Base-by-base conservation (phyloP, 2,797 vertebrate species). In the Sparidentex hasta region DNA sequence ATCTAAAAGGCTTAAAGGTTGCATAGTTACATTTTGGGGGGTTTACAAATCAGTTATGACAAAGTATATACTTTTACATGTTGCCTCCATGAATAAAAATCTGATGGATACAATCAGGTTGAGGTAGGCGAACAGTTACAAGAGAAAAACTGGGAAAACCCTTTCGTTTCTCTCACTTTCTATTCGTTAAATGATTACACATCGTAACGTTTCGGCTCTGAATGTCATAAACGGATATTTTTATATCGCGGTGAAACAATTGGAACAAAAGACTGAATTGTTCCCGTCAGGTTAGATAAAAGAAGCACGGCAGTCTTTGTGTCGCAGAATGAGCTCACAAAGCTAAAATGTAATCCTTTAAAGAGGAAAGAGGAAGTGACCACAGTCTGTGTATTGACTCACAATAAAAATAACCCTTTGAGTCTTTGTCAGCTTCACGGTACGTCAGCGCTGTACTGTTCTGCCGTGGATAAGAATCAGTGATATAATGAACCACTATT, bases 401-500 rank as follows among this genome's bases (percentile, higher is more conserved):
- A 81, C 23, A 58, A 71, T 76, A 78, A 85, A 92, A 90, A 87
- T 81, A 85, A 47, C 64, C 44, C 18, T 48, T 48, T 33, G 11
- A 57, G 51, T 81, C 75, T 86, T 83, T 84, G 81, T 87, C 87
- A 66, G 70, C 58, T 44, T 65, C 8, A 1, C 7, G 43, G 55
- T 55, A 68, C 61, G 75, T 81, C 63, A 83, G 70, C 2, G 48
- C 23, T 62, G 20, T 13, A 41, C 76, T 74, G 87, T 81, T 88
- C 84, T 58, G 64, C 33, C 78, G 74, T 57, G 25, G 89, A 94
- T 93, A 87, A 70, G 63, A 78, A 90, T 89, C 83, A 7, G 54
- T 88, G 87, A 90, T 89, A 83, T 83, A 78, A 90, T 78, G 71
- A 27, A 25, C 63, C 73, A 29, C 82, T 56, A 65, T 90, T 91